A percentile compares a stretch with the other conserved stretches of the same genome.
Conservation (phyloP, 2,888 invertebrate genomes). For the Sialis fuliginosa region DNA sequence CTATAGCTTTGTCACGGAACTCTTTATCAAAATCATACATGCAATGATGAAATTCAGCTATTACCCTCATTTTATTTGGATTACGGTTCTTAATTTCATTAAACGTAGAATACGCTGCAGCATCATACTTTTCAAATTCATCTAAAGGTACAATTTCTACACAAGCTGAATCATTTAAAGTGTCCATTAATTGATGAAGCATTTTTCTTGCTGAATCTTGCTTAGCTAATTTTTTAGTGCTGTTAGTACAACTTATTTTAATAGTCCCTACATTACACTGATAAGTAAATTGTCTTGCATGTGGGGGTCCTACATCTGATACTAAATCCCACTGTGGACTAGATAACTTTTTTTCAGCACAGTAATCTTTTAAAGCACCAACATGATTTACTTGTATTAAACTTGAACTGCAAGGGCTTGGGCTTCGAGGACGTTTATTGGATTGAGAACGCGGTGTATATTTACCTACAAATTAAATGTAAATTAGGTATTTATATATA, state of each 20-base stretch:
- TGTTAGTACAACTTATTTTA: slow-evolving; percentile 20
- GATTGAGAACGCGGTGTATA: too few relatives aligned
- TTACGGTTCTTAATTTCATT: not conserved
- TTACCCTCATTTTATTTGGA: not conserved
- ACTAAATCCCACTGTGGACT: slow-evolving; percentile 20
- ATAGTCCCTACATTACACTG: slow-evolving; percentile 21
- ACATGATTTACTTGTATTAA: slow-evolving; percentile 2
- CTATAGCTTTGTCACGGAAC: too few relatives aligned
- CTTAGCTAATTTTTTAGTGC: slow-evolving; percentile 29
- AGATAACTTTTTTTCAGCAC: slow-evolving; percentile 13
- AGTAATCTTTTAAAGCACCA: slow-evolving; percentile 3
- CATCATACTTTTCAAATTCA: slow-evolving; percentile 1
- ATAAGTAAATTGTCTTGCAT: slow-evolving; percentile 24
- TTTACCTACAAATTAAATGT: too few relatives aligned
- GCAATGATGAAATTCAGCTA: not conserved
- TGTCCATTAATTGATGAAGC: slow-evolving; percentile 9
- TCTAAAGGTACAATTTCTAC: slow-evolving; percentile 4
- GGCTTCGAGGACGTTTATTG: too few relatives aligned
- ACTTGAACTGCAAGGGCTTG: not conserved
- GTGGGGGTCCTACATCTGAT: slow-evolving; percentile 25
- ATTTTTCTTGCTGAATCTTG: slow-evolving; percentile 24
- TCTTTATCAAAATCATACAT: not conserved
- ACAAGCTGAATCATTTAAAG: slow-evolving; percentile 1
- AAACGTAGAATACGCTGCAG: not conserved
- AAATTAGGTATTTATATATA: too few relatives aligned